phyloP scores from a whole-genome alignment of 2,888 invertebrate species.

The Tupiocoris notatus region DNA sequence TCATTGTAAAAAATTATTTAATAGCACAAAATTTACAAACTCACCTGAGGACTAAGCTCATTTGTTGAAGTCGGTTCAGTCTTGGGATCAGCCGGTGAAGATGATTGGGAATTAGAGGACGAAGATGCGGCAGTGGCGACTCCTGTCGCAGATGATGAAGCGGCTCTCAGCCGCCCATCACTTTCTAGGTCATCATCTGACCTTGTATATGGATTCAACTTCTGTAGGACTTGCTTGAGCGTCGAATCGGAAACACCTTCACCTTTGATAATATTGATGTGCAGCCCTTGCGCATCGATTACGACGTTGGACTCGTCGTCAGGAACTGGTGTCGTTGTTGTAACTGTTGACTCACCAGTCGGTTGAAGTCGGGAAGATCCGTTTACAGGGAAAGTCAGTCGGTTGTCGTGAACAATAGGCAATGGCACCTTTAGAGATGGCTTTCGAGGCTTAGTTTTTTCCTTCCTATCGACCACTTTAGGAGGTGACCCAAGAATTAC shows the following conservation, averaged over 20 bases:
- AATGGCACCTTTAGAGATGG: constrained; percentile 16
- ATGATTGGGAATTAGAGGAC: background rate
- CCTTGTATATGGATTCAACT: constrained; percentile 1
- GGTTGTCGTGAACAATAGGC: background rate
- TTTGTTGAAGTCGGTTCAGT: constrained; percentile 34
- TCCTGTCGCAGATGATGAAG: background rate
- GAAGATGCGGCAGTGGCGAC: background rate
- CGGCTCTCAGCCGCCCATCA: background rate
- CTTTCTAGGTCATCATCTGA: background rate
- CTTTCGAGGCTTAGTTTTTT: background rate
- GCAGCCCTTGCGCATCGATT: background rate
- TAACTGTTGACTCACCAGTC: constrained; percentile 10
- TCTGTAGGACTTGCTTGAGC: constrained; percentile 20
- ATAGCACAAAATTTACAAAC: too few relatives aligned
- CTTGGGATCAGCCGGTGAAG: constrained; percentile 4
- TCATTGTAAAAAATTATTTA: too few relatives aligned
- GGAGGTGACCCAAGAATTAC: constrained; percentile 22
- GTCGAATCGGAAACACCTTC: constrained; percentile 21
- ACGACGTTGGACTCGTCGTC: background rate
- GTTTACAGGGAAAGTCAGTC: background rate
- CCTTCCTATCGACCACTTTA: background rate
- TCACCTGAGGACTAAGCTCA: background rate
- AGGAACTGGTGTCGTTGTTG: constrained; percentile 1
- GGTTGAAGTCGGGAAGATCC: constrained; percentile 2
- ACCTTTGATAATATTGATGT: constrained; percentile 23